Evolutionary conservation across 2,113 vertebrate genomes (phyloP).

Genomic region (Cariama cristata): DNA sequence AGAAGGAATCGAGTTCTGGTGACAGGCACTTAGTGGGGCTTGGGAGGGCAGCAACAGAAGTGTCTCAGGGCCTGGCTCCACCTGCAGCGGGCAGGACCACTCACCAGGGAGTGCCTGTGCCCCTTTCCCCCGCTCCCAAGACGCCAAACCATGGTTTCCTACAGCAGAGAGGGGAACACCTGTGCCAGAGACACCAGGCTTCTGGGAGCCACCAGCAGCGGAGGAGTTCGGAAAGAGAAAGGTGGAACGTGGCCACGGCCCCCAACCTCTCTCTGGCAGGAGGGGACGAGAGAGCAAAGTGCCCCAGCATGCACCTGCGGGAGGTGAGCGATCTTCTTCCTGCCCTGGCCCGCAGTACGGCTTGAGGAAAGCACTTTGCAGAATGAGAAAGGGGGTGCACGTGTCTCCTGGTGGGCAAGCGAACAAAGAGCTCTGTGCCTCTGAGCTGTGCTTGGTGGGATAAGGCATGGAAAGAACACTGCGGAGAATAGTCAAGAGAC

Average conservation of each 20-base stretch:
- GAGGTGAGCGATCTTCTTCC: neutral
- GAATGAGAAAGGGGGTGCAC: neutral
- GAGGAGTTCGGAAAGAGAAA: neutral
- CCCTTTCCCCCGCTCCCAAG: neutral
- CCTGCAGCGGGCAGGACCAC: fast-evolving
- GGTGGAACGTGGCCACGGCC: neutral
- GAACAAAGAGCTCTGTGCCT: neutral
- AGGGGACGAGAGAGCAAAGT: neutral
- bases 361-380: neutral
- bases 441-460: neutral
- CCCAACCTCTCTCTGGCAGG: neutral
- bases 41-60: constrained; percentile 44
- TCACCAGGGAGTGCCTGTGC: neutral
- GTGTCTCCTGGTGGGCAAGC: neutral
- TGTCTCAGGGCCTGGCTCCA: neutral
- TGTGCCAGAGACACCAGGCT: neutral
- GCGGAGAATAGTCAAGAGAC: neutral
- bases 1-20: constrained; percentile 64
- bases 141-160: constrained; percentile 37
- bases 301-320: fast-evolving
- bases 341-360: fast-evolving
- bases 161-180: neutral
- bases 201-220: neutral
- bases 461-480: constrained; percentile 18
- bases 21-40: constrained; percentile 76